Percentiles rank a stretch among this genome's conserved stretches.
phyloP scores from a whole-genome alignment of 2,888 invertebrate genomes.

The Synergus umbraculus region DNA sequence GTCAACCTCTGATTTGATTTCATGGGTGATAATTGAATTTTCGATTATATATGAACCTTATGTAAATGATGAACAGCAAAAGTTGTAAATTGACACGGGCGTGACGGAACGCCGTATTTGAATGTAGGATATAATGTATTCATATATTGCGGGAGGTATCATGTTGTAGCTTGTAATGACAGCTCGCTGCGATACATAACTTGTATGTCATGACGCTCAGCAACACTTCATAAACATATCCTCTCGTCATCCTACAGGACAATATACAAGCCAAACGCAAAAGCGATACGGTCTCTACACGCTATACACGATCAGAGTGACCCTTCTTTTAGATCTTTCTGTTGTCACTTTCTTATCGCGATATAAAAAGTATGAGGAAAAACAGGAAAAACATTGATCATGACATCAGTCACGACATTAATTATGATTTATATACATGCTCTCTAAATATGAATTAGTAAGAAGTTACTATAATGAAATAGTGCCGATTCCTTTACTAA shows the following conservation, averaged over 20 bases:
- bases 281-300: conserved; percentile 39
- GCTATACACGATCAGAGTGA: conserved; percentile 33
- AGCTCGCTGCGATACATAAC: conserved; percentile 52
- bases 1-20: neutral
- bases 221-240: conserved; percentile 67
- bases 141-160: conserved; percentile 59
- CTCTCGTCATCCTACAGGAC: conserved; percentile 60
- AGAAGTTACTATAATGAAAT: too few relatives aligned
- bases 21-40: conserved; percentile 8
- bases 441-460: too few relatives aligned
- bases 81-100: conserved; percentile 50
- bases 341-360: conserved; percentile 29
- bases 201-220: conserved; percentile 60
- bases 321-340: conserved; percentile 37
- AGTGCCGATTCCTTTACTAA: too few relatives aligned
- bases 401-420: too few relatives aligned
- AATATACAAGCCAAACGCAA: conserved; percentile 44
- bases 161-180: conserved; percentile 61
- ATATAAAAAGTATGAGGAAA: neutral
- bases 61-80: conserved; percentile 25
- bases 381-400: neutral
- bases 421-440: too few relatives aligned
- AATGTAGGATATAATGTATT: conserved; percentile 54
- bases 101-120: conserved; percentile 55
- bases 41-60: conserved; percentile 19